These are phyloP conservation scores for Vulpes ferrilata DNA, from an alignment of 2,113 vertebrate species.

Conservation along the genomic window DNA sequence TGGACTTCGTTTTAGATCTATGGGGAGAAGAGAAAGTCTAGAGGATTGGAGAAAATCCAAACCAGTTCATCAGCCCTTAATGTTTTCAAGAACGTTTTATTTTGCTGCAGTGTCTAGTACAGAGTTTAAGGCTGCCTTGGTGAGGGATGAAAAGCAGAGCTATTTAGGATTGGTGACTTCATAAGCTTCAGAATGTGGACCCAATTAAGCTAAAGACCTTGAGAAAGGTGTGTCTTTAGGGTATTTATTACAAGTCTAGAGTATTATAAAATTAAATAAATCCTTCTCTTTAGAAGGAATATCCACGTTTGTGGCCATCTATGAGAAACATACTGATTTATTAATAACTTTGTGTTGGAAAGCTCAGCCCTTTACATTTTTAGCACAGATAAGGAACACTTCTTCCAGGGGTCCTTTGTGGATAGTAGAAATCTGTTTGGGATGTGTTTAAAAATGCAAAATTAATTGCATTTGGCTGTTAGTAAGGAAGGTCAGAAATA, in stretches of 20 bases:
- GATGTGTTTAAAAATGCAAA: not conserved
- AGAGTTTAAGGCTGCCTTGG: slow-evolving; percentile 82
- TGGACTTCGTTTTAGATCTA: slow-evolving; percentile 79
- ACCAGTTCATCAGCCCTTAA: slow-evolving; percentile 86
- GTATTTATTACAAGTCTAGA: slow-evolving; percentile 80
- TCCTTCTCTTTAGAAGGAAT: slow-evolving; percentile 74
- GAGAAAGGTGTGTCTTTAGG: slow-evolving; percentile 82
- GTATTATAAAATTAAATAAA: slow-evolving; percentile 73
- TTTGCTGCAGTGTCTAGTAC: slow-evolving; percentile 82
- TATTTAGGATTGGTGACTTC: slow-evolving; percentile 82
- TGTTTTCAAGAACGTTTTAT: slow-evolving; percentile 88
- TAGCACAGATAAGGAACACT: slow-evolving; percentile 1
- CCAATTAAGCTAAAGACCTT: slow-evolving; percentile 82
- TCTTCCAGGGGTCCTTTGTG: not conserved
- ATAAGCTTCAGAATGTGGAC: slow-evolving; percentile 81
- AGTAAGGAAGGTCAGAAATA: not conserved
- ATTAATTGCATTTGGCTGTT: not conserved
- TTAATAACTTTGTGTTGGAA: slow-evolving; percentile 63
- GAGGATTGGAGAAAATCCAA: slow-evolving; percentile 83
- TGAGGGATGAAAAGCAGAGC: slow-evolving; percentile 85
- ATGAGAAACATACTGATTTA: slow-evolving; percentile 29
- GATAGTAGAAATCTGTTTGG: not conserved
- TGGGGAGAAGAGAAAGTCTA: slow-evolving; percentile 81
- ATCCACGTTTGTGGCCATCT: slow-evolving; percentile 62
- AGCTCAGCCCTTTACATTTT: slow-evolving; percentile 56